Base-by-base conservation (phyloP, 2,797 vertebrate genomes). In the Channallabes apus region DNA sequence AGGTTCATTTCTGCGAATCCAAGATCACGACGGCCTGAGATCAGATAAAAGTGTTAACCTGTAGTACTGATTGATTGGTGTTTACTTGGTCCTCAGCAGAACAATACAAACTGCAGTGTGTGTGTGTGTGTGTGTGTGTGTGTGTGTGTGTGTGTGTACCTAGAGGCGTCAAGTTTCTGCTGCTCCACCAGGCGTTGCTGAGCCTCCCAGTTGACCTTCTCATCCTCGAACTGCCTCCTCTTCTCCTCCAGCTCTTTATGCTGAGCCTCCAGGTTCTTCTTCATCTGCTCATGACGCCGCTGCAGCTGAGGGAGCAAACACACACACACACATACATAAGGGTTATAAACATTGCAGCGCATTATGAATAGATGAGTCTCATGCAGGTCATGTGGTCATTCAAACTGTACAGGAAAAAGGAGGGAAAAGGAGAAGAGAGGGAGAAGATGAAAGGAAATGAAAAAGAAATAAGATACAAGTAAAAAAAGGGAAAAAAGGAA, bases 201-300 rank as follows among this genome's bases (percentile, higher is more conserved):
- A 41, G 92, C 89, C 87, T 96, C 95, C 95, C 95, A 96, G 91
- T 93, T 92, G 62, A 38, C 81, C 88, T 93, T 95, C 89, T 96
- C 95, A 0, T 95, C 94, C 88, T 95, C 94, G 12, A 89, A 94
- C 88, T 95, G 94, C 64, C 93, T 90, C 46, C 93, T 93, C 90
- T 95, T 95, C 90, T 95, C 95, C 87, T 96, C 94, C 87, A 96
- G 91, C 91, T 96, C 95, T 85, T 95, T 95, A 90, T 96, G 94
- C 90, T 96, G 95, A 0, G 94, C 95, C 91, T 96, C 95, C 90
- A 96, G 69, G 89, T 95, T 96, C 89, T 93, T 93, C 87, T 95
- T 95, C 95, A 95, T 96, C 89, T 95, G 94, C 46, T 96, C 95
- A 11, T 96, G 95, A 75, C 94, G 92, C 27, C 95, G 90, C 90